Evolutionary conservation across 2,888 invertebrate genomes (phyloP), one percentile per base, ranked within the genome.

Genomic region (Spialia ferax): DNA sequence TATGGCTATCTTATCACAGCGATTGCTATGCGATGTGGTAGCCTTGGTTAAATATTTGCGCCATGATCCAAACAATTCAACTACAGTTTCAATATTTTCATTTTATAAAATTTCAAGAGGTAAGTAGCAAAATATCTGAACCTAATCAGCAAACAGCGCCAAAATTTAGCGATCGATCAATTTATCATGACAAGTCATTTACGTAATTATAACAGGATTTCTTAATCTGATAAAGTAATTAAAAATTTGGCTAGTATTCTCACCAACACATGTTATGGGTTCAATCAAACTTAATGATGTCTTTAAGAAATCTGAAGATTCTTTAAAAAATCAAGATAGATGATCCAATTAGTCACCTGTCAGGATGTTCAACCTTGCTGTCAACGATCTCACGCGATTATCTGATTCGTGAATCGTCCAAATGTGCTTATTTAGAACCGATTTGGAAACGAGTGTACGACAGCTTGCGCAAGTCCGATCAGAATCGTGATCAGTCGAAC

Each of bases 401-500:
- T 59, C 66, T 38, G 56, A 67, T 54, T 70, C 63, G 64, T 68
- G 69, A 65, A 64, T 65, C 59, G 62, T 45, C 61, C 54, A 63
- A 67, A 69, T 59, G 63, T 45, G 68, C 54, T 65, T 64, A 68
- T 68, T 68, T 57, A 11, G 68, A 70, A 72, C 70, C 48, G 60
- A 66, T 65, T 69, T 66, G 35, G 55, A 56, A 64, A 70, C 63
- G 65, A 29, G 70, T 74, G 69, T 62, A 72, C 54, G 61, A 74
- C 70, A 61, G 29, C 67, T 79, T 78, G 76, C 74, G 72, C 76
- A 78, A 79, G 54, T 59, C 42, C 64, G 66, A 64, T 69, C 70
- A 66, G 70, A 69, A 71, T 79, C 80, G 80, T 79, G 81, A 74
- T 75, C 75, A 72, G 70, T 74, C 67, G 76, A 77, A 70, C 79